A percentile compares a stretch with the other conserved stretches of the same genome.
Conservation (phyloP, 1,140 invertebrate genomes). For the Triops cancriformis region DNA sequence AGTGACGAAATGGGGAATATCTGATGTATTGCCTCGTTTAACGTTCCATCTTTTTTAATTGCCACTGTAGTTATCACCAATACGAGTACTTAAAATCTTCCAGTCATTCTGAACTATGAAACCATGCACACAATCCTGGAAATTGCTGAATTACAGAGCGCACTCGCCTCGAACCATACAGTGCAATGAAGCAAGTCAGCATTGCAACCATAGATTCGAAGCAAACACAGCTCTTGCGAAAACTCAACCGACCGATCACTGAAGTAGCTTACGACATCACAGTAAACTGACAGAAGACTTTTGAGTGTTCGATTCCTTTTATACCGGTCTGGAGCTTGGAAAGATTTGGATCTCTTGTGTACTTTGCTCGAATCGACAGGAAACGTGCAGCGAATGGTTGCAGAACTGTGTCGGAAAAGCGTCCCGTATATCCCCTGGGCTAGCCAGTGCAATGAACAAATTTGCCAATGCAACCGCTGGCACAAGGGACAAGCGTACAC, state of each 20-base stretch:
- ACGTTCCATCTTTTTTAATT: too few relatives aligned
- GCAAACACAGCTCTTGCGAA: not conserved
- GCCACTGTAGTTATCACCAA: too few relatives aligned
- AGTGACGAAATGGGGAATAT: too few relatives aligned
- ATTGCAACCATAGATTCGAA: not conserved
- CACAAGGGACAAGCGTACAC: not conserved
- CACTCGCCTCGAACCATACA: constrained; percentile 12
- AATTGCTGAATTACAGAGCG: not conserved
- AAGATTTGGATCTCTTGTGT: not conserved
- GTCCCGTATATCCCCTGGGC: not conserved
- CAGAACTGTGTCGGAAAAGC: not conserved
- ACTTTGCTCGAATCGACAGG: not conserved
- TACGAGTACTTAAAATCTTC: too few relatives aligned
- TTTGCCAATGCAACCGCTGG: not conserved
- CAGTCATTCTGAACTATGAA: too few relatives aligned
- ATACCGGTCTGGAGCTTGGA: not conserved
- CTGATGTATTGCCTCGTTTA: too few relatives aligned
- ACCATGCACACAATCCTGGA: not conserved
- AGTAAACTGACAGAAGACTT: not conserved
- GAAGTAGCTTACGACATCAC: not conserved
- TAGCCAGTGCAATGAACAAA: constrained; percentile 6
- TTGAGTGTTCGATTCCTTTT: not conserved
- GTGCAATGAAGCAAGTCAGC: constrained; percentile 9
- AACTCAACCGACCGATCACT: not conserved
- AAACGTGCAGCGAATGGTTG: not conserved